Evolutionary conservation across 2,797 vertebrate genomes (phyloP), one percentile per base, ranked within the genome.

Genomic region (Cirrhinus molitorella): DNA sequence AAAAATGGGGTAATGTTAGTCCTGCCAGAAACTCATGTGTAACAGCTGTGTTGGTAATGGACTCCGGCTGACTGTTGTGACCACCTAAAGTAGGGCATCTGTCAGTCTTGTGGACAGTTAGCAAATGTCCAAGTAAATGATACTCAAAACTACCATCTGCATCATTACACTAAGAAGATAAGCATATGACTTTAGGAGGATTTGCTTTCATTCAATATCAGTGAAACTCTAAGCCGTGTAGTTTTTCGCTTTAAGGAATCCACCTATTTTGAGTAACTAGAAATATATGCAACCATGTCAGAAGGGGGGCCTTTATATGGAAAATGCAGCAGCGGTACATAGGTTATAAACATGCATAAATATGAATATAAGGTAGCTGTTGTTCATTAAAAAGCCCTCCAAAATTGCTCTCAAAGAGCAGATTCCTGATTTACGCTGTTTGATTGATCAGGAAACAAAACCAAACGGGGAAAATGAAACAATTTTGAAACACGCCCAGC

Each of bases 11-110:
- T 83, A 88, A 84, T 80, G 83, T 83, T 82, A 85, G 55, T 65
- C 75, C 79, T 90, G 91, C 91, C 90, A 92, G 88, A 87, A 89
- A 85, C 84, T 88, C 87, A 68, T 90, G 86, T 88, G 92, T 93
- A 95, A 92, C 96, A 96, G 96, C 96, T 96, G 96, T 94, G 94
- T 78, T 88, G 94, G 95, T 96, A 96, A 96, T 93, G 92, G 96
- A 96, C 95, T 94, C 94, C 91, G 91, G 89, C 88, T 91, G 92
- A 94, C 94, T 96, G 94, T 94, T 94, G 93, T 94, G 93, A 92
- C 93, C 93, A 94, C 92, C 94, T 95, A 92, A 93, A 96, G 94
- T 92, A 93, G 94, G 95, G 95, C 96, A 96, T 96, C 96, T 96
- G 96, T 95, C 90, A 88, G 92, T 93, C 89, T 92, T 87, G 92